Percentiles rank a stretch among this genome's conserved stretches.
phyloP scores from a whole-genome alignment of 2,113 vertebrate species.

The Dascyllus trimaculatus region DNA sequence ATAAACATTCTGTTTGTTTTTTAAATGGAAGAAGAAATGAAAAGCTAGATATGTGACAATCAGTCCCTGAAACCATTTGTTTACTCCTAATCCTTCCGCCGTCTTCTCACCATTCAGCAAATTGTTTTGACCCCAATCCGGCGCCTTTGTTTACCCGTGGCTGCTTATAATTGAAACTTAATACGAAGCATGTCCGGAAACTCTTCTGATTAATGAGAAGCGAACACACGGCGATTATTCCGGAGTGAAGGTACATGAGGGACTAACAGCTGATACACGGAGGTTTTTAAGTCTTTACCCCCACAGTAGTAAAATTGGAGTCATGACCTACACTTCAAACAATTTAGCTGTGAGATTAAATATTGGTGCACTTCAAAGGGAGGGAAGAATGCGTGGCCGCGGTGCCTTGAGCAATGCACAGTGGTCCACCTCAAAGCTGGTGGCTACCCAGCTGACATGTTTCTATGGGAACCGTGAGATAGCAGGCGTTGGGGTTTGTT shows the following conservation, averaged over 20 bases:
- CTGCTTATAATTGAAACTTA: slow-evolving; percentile 57
- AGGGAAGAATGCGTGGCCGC: slow-evolving; percentile 50
- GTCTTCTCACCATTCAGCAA: slow-evolving; percentile 34
- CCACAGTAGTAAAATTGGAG: slow-evolving; percentile 70
- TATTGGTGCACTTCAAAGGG: slow-evolving; percentile 75
- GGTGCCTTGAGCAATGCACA: slow-evolving; percentile 54
- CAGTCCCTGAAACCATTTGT: too few species aligned
- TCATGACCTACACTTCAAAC: slow-evolving; percentile 76
- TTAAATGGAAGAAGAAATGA: too few species aligned
- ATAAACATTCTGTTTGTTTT: too few species aligned
- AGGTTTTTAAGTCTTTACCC: slow-evolving; percentile 36
- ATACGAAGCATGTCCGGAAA: slow-evolving; percentile 38
- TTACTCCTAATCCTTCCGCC: background rate
- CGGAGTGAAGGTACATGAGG: slow-evolving; percentile 41
- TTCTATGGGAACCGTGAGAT: slow-evolving; percentile 52
- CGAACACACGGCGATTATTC: slow-evolving; percentile 34
- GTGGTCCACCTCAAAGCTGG: slow-evolving; percentile 46
- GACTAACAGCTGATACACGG: slow-evolving; percentile 19
- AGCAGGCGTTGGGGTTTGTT: slow-evolving; percentile 34
- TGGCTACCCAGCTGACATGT: slow-evolving; percentile 43
- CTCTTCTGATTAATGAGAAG: slow-evolving; percentile 46
- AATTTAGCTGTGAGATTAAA: slow-evolving; percentile 80
- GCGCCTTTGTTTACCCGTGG: slow-evolving; percentile 52
- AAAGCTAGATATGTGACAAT: too few species aligned
- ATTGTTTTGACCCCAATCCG: slow-evolving; percentile 43